Conservation (phyloP, 2,113 vertebrate genomes). For the Odocoileus virginianus region DNA sequence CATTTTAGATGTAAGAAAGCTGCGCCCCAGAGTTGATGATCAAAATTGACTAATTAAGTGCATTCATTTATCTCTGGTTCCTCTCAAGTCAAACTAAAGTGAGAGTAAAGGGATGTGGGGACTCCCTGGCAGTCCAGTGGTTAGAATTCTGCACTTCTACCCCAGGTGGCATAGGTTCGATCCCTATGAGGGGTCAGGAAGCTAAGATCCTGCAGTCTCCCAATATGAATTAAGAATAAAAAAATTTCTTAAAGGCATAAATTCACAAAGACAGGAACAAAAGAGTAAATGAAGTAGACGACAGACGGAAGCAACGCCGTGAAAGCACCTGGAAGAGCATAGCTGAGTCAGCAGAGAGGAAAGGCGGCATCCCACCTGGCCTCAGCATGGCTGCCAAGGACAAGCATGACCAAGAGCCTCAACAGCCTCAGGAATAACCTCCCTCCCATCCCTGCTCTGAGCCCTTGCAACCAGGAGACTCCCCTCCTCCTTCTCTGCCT, state of each 20-base stretch:
- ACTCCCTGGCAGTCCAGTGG: not conserved
- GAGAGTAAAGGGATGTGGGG: not conserved
- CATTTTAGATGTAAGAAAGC: not conserved
- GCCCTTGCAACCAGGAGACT: not conserved
- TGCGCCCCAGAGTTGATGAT: not conserved
- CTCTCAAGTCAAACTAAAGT: not conserved
- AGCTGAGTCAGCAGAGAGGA: not conserved
- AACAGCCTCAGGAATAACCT: not conserved
- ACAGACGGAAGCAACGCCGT: not conserved
- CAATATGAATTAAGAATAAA: not conserved
- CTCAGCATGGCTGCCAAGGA: not conserved
- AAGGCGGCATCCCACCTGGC: too few relatives aligned
- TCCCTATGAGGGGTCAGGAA: not conserved
- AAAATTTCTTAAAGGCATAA: not conserved
- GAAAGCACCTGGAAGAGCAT: not conserved
- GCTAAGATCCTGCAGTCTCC: not conserved
- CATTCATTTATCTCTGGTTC: not conserved
- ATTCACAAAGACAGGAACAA: not conserved
- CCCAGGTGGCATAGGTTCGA: not conserved
- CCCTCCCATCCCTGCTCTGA: not conserved
- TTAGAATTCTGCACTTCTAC: not conserved
- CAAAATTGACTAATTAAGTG: not conserved
- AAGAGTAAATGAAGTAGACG: not conserved
- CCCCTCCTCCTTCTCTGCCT: accelerated
- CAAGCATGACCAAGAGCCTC: not conserved